Evolutionary conservation across 2,888 invertebrate species (phyloP).

Genomic region (Dorcus parallelipipedus): DNA sequence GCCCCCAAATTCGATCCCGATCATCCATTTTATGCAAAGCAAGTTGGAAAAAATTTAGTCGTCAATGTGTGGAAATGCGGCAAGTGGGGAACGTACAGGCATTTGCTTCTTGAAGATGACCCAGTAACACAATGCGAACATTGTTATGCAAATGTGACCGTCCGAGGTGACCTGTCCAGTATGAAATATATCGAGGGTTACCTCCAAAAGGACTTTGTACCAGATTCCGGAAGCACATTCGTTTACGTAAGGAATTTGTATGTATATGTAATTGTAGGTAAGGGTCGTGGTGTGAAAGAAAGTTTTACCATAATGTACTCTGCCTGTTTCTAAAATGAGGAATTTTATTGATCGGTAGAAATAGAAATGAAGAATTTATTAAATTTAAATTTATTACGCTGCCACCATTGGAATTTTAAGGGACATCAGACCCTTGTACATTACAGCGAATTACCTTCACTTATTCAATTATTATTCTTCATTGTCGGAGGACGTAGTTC

Average conservation of each 20-base stretch:
- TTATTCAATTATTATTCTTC: too few species aligned
- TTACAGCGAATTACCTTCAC: too few species aligned
- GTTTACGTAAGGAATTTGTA: not conserved
- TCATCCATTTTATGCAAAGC: conserved; percentile 61
- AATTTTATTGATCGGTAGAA: too few species aligned
- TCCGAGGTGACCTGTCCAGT: conserved; percentile 80
- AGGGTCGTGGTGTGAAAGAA: too few species aligned
- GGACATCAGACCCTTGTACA: too few species aligned
- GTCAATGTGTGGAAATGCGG: conserved; percentile 69
- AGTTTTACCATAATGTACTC: too few species aligned
- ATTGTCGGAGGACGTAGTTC: too few species aligned
- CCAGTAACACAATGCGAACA: conserved; percentile 55
- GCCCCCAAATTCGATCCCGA: conserved; percentile 65
- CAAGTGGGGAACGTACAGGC: conserved; percentile 47
- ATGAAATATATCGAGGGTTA: conserved; percentile 74
- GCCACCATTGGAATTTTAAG: too few species aligned
- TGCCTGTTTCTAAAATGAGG: too few species aligned
- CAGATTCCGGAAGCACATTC: not conserved
- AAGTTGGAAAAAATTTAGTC: conserved; percentile 68
- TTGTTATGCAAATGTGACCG: conserved; percentile 70
- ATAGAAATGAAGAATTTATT: too few species aligned
- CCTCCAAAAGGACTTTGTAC: not conserved
- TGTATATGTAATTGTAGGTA: not conserved
- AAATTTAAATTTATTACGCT: too few species aligned
- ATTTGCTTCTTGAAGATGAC: conserved; percentile 12